Percentiles rank a stretch among this genome's conserved stretches.
phyloP scores from a whole-genome alignment of 2,888 invertebrate genomes.

The Nomada ferruginata region DNA sequence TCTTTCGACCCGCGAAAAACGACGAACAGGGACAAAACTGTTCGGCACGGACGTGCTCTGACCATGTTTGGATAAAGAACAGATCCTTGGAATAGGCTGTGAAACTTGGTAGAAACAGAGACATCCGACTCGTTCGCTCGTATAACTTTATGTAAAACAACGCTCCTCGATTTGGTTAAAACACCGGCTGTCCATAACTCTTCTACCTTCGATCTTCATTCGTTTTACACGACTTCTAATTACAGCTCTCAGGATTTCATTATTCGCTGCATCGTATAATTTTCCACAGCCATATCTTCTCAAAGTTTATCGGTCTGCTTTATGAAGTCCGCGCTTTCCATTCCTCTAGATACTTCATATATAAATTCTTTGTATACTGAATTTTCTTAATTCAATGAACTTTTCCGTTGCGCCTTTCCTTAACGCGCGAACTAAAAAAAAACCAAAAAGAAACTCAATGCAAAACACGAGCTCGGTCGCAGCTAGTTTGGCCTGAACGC shows the following conservation, averaged over 20 bases:
- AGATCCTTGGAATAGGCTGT: conserved; percentile 59
- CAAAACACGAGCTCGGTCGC: neutral
- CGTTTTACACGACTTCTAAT: neutral
- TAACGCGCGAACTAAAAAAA: neutral
- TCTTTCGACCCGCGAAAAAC: conserved; percentile 55
- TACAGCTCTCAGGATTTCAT: neutral
- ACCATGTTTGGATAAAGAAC: conserved; percentile 68
- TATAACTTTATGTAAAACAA: conserved; percentile 24
- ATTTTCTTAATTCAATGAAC: no score
- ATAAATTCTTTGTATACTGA: no score
- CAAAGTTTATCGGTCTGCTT: no score
- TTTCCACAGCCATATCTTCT: no score
- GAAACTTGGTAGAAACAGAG: conserved; percentile 8
- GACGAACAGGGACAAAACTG: conserved; percentile 60
- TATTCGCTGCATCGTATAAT: no score
- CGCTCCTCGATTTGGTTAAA: conserved; percentile 23
- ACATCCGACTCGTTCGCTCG: conserved; percentile 1
- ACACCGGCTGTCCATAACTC: neutral
- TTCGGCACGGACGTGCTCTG: conserved; percentile 60
- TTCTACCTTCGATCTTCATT: neutral
- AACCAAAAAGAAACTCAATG: neutral
- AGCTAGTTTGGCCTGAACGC: no score
- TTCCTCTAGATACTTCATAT: no score
- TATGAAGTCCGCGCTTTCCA: no score
- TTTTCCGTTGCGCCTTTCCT: neutral